Percentiles rank a stretch among this genome's conserved stretches.
Evolutionary conservation across 2,888 invertebrate species (phyloP).

Genomic region (Meteorus cinctellus): DNA sequence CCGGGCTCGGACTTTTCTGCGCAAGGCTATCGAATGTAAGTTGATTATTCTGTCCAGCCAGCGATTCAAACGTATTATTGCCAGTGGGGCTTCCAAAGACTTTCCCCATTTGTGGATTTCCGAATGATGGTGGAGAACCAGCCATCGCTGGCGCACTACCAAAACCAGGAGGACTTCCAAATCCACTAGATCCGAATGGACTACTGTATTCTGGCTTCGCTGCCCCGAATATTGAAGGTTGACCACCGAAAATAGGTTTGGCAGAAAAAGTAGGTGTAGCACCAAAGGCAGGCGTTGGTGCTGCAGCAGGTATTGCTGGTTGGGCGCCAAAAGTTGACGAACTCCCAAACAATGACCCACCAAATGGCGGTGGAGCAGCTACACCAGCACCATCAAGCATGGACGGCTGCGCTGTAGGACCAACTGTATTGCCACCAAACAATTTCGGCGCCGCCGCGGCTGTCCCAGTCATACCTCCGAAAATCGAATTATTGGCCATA

Average conservation of each 20-base stretch:
- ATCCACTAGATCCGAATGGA: conserved; percentile 60
- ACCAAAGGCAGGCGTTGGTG: conserved; percentile 59
- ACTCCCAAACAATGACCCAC: conserved; percentile 46
- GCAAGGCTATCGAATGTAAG: conserved; percentile 64
- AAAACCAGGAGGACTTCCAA: conserved; percentile 63
- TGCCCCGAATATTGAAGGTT: conserved; percentile 58
- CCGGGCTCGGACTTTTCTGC: conserved; percentile 62
- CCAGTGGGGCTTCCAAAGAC: conserved; percentile 63
- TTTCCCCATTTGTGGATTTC: conserved; percentile 39
- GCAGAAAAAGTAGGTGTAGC: conserved; percentile 63
- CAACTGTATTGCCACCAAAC: conserved; percentile 52
- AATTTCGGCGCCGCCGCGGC: conserved; percentile 42
- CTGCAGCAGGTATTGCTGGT: conserved; percentile 45
- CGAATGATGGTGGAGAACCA: conserved; percentile 57
- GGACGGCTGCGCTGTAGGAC: conserved; percentile 30
- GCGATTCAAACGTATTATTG: conserved; percentile 65
- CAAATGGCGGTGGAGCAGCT: conserved; percentile 11
- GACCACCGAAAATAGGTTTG: conserved; percentile 64
- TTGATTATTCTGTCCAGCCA: conserved; percentile 65
- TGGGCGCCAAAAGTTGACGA: conserved; percentile 50
- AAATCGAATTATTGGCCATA: conserved; percentile 46
- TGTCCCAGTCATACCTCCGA: conserved; percentile 48
- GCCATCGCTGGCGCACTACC: conserved; percentile 63
- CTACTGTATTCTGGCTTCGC: conserved; percentile 61
- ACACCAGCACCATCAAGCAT: conserved; percentile 40